Evolutionary conservation across 1,140 invertebrate species (phyloP).

Genomic region (Diploscapter pachys): DNA sequence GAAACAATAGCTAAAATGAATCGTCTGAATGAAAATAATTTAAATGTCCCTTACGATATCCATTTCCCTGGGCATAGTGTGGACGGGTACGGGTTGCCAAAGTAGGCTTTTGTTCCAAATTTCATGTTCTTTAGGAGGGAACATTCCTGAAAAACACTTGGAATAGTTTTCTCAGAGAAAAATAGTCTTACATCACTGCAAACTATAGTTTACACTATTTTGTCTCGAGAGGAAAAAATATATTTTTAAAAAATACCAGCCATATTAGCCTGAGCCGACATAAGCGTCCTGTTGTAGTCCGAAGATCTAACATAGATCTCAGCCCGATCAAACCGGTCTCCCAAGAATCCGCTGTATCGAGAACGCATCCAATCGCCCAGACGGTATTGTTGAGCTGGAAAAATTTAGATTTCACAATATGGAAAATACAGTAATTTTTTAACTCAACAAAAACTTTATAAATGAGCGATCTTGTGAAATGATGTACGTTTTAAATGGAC

Average conservation of each 20-base stretch:
- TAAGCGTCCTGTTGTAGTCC: constrained; percentile 59
- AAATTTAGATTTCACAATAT: not conserved
- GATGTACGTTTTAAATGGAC: constrained; percentile 21
- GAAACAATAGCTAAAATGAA: too few species aligned
- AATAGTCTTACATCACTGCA: too few species aligned
- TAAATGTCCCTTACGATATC: constrained; percentile 29
- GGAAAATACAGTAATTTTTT: not conserved
- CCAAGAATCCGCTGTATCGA: constrained; percentile 50
- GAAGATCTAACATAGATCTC: constrained; percentile 51
- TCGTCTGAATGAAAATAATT: too few species aligned
- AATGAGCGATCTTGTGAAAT: not conserved
- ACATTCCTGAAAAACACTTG: constrained; percentile 47
- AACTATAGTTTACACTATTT: not conserved
- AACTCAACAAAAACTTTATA: not conserved
- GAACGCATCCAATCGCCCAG: constrained; percentile 46
- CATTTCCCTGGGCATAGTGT: constrained; percentile 49
- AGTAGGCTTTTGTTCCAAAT: constrained; percentile 42
- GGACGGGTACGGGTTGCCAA: constrained; percentile 60
- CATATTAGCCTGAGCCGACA: constrained; percentile 58
- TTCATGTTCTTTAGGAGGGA: constrained; percentile 44
- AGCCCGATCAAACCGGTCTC: constrained; percentile 35
- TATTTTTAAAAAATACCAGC: constrained; percentile 35
- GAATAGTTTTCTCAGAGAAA: not conserved
- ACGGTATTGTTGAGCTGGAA: constrained; percentile 48
- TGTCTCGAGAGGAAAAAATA: not conserved